Evolutionary conservation across 2,888 invertebrate species (phyloP).

Genomic region (Schrankia costaestrigalis): DNA sequence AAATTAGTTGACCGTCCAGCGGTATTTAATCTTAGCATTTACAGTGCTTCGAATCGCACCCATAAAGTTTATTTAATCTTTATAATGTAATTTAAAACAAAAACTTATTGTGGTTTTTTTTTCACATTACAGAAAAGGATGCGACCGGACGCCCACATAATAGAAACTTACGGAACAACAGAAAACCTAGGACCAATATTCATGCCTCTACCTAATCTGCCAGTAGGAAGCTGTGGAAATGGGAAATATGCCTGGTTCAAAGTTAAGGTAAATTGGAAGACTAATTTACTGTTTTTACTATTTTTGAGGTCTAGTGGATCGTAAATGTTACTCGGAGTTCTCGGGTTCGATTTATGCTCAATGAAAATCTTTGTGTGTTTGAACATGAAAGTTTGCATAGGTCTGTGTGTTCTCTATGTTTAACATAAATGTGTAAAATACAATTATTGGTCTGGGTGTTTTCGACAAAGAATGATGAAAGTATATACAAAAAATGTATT

Average conservation of each 20-base stretch:
- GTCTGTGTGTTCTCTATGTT: no score
- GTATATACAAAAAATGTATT: background rate
- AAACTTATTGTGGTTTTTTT: background rate
- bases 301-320: background rate
- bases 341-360: no score
- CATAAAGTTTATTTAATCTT: background rate
- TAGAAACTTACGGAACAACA: conserved; percentile 6
- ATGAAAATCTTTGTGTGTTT: no score
- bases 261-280: conserved; percentile 42
- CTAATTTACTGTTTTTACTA: background rate
- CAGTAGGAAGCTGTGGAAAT: conserved; percentile 48
- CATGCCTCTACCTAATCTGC: conserved; percentile 11
- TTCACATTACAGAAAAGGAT: conserved; percentile 5
- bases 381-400: no score
- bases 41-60: background rate
- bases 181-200: conserved; percentile 6
- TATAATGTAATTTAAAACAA: background rate
- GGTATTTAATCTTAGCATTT: no score
- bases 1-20: no score
- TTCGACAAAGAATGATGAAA: background rate
- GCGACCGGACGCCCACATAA: conserved; percentile 1
- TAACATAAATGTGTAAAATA: no score
- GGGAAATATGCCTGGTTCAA: conserved; percentile 12
- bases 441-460: no score
- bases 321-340: background rate